A percentile compares a stretch with the other conserved stretches of the same genome.
Conservation (phyloP, 30 jellyfish, hydroid and myxozoan species). For the Hydractinia echinata region DNA sequence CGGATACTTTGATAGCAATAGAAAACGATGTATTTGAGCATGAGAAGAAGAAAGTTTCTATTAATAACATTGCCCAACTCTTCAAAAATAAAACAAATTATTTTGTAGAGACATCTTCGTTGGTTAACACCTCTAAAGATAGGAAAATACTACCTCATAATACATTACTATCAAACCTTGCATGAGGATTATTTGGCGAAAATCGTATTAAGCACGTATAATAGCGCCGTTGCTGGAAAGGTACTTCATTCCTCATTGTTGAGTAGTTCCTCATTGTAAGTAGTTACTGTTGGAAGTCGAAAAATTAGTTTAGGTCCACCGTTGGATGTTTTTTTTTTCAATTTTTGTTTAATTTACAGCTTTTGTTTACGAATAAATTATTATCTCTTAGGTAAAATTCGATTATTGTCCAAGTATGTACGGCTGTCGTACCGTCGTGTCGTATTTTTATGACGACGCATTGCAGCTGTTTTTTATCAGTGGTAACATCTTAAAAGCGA, state of each 20-base stretch:
- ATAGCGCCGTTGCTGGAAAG: conserved; percentile 58
- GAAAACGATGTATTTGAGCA: no score
- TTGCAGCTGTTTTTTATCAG: conserved; percentile 31
- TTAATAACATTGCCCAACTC: no score
- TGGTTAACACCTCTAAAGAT: conserved; percentile 45
- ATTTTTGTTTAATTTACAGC: neutral
- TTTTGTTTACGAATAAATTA: neutral
- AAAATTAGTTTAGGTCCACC: neutral
- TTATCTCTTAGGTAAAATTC: conserved; percentile 21
- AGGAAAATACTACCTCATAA: conserved; percentile 32
- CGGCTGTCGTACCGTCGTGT: conserved; percentile 73
- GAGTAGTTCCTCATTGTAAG: no score
- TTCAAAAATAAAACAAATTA: neutral
- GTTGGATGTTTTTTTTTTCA: neutral
- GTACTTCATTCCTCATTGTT: neutral
- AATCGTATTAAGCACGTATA: conserved; percentile 52
- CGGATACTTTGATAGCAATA: no score
- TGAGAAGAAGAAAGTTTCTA: no score
- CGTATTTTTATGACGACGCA: conserved; percentile 30
- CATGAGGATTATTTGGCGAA: conserved; percentile 36
- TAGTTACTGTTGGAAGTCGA: neutral
- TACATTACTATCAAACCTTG: conserved; percentile 74
- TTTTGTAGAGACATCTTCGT: conserved; percentile 42
- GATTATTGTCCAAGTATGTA: conserved; percentile 60
- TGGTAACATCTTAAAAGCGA: conserved; percentile 39